These are phyloP conservation scores for Zosterops borbonicus DNA, from an alignment of 2,113 vertebrate genomes.

Conservation along the genomic window DNA sequence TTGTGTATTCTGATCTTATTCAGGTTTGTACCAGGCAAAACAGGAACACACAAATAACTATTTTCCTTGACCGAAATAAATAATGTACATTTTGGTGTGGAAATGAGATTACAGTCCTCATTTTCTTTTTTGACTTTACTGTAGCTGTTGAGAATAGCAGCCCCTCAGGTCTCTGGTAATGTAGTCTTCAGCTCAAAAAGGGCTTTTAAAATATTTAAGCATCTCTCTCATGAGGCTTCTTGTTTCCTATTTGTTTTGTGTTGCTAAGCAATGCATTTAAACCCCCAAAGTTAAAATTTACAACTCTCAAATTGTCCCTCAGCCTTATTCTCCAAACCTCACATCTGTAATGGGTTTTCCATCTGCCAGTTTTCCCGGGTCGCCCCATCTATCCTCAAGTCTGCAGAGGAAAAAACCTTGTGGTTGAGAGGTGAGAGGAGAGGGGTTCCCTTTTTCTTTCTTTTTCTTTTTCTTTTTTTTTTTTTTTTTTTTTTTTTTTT, in stretches of 20 bases:
- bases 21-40: rapidly evolving
- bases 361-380: conserved; percentile 64
- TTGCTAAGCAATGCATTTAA: conserved; percentile 73
- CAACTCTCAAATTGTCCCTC: conserved; percentile 58
- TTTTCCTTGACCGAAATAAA: not conserved
- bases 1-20: not conserved
- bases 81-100: not conserved
- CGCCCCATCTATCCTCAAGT: conserved; percentile 31
- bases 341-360: conserved; percentile 75
- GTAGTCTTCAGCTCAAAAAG: conserved; percentile 61
- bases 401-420: conserved; percentile 58
- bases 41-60: not conserved
- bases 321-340: conserved; percentile 31
- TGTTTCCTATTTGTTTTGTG: conserved; percentile 79
- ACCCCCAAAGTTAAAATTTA: conserved; percentile 65
- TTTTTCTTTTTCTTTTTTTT: not conserved
- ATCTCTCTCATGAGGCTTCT: conserved; percentile 58
- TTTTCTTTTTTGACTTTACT: conserved; percentile 10
- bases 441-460: not conserved
- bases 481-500: not conserved
- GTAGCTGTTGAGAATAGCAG: not conserved
- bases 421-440: not conserved
- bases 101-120: not conserved
- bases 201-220: conserved; percentile 67
- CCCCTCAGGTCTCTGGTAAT: conserved; percentile 47